Base-by-base conservation (phyloP, 2,113 vertebrate species). In the Alexandromys fortis region DNA sequence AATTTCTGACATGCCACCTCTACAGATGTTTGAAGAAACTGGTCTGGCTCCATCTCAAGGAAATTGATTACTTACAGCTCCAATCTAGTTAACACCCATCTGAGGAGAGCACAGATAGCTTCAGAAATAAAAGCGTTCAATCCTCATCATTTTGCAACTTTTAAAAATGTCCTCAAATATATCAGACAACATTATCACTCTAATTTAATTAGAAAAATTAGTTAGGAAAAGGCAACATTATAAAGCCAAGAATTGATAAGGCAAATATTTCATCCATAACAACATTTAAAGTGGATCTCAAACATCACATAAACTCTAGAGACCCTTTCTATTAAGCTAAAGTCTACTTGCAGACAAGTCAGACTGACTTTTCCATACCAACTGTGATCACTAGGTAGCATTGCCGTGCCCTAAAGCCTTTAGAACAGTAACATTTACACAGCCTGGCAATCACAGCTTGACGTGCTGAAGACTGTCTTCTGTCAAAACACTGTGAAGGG, bases 131-230 rank as follows among this genome's bases (percentile, higher is more conserved):
- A 70, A 88, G 17, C 24, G 16, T 49, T 38, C 24, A 61, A 67
- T n/a, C 28, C 21, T 61, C 92, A 61, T 38, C 79, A 63, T 38
- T 75, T 79, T 68, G 78, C 7, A 35, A 55, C 52, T 86, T 95
- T 73, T 77, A 85, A 94, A n/a, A 26, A 93, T 61, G 3, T 47
- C n/a, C 21, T 90, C 77, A 92, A 63, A 78, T 81, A 90, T 26
- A 47, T n/a, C 38, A 94, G 92, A 92, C 42, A 67, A 26, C 3
- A 87, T n/a, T n/a, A 77, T 6, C 26, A 81, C 49, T 92, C 14
- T 79, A 68, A 85, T 55, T 89, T 78, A 63, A 91, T 86, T 30
- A n/a, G n/a, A n/a, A n/a, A n/a, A n/a, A n/a, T n/a, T 70, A n/a
- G 77, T 91, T 86, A 12, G 42, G 45, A 75, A 77, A 88, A 78